These are phyloP conservation scores for Eptesicus fuscus DNA, from an alignment of 2,113 vertebrate species.

Conservation along the genomic window DNA sequence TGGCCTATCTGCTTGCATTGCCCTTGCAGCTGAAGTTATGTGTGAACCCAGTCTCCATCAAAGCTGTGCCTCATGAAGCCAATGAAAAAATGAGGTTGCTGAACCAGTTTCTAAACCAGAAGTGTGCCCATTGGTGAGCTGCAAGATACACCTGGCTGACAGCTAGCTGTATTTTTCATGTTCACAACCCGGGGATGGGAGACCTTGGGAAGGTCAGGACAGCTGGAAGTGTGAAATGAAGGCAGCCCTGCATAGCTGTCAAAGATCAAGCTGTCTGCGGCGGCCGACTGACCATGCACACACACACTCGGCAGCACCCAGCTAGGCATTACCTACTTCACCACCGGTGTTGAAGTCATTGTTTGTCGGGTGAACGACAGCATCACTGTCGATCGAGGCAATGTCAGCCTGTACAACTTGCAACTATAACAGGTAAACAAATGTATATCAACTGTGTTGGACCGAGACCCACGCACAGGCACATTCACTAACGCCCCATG, in stretches of 20 bases:
- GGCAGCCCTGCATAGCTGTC: conserved; percentile 84
- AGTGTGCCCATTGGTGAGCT: conserved; percentile 28
- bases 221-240: conserved; percentile 87
- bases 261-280: conserved; percentile 82
- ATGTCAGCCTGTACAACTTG: conserved; percentile 99
- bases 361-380: conserved; percentile 99
- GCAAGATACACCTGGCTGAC: background rate
- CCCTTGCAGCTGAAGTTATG: background rate
- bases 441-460: conserved; percentile 91
- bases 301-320: conserved; percentile 86
- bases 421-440: conserved; percentile 98
- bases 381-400: conserved; percentile 98
- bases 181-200: conserved; percentile 12
- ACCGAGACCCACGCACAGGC: conserved; percentile 86
- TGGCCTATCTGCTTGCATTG: fast-evolving
- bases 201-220: conserved; percentile 72
- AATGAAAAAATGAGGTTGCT: background rate
- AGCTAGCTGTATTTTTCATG: background rate
- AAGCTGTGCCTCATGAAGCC: conserved; percentile 34
- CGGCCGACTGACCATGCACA: conserved; percentile 86
- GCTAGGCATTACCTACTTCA: conserved; percentile 99
- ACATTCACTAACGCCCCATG: conserved; percentile 86
- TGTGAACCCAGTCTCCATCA: conserved; percentile 59
- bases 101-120: conserved; percentile 69
- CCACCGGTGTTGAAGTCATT: conserved; percentile 98